Evolutionary conservation across 2,888 invertebrate species (phyloP), one percentile per base, ranked within the genome.

Genomic region (Syrphus vitripennis): DNA sequence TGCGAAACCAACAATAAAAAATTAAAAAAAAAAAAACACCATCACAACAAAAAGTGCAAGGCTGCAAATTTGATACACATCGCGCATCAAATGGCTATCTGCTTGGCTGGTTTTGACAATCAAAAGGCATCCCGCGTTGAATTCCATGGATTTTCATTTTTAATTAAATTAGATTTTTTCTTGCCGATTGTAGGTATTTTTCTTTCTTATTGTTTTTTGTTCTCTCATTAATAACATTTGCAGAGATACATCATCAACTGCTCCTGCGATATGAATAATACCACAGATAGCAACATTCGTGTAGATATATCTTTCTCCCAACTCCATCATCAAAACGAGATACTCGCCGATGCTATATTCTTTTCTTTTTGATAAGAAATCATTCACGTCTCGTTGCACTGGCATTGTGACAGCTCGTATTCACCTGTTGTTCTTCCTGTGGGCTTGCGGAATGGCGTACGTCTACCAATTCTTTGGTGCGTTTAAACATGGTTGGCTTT

Each of bases 301-400:
- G 26, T 50, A 16, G 1, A 34, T 19, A 48, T 72, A 63, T 45
- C 42, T 63, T 45, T 45, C 40, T 26, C 24, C 55, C 16, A 45
- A 65, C 42, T 40, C 61, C 40, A 61, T 26, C 40, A n/a, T n/a
- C n/a, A n/a, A n/a, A n/a, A n/a, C n/a, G n/a, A n/a, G 4, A 40
- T 40, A 40, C 61, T 45, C 31, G n/a, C n/a, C n/a, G 57, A 37
- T 61, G n/a, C 21, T 63, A 70, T 63, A 70, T 78, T 75, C 45
- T 79, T 61, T 53, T 59, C 24, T 7, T 29, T 65, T 81, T 86
- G 86, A 86, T 78, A 80, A 87, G 87, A 87, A 87, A 87, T 88
- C 87, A 87, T 87, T 88, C 83, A 88, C 88, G 88, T 86, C 79
- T 88, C 83, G 88, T 84, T 88, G 88, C 87, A 82, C 87, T 84